Conservation (phyloP, 2,888 invertebrate species). For the Esperia sulphurella region DNA sequence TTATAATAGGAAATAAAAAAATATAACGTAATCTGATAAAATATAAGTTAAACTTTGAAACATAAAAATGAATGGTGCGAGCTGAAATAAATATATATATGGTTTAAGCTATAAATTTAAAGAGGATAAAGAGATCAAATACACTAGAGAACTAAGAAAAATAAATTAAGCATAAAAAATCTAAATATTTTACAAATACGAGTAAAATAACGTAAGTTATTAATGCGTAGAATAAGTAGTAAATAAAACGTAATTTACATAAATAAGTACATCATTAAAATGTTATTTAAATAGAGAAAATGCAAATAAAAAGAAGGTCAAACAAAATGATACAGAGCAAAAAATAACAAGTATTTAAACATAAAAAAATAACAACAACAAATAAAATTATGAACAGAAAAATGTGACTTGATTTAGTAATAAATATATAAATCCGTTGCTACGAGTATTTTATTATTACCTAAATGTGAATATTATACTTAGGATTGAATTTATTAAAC, state of each 20-base stretch:
- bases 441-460: background rate
- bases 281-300: background rate
- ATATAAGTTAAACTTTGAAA: no score
- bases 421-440: slow-evolving; percentile 2
- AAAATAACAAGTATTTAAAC: slow-evolving; percentile 10
- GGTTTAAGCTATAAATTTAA: no score
- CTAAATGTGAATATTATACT: background rate
- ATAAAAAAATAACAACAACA: slow-evolving; percentile 11
- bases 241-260: slow-evolving; percentile 4
- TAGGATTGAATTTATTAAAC: background rate
- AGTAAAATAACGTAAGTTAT: no score
- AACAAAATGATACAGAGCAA: background rate
- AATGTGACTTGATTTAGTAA: slow-evolving; percentile 4
- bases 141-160: no score
- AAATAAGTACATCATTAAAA: no score
- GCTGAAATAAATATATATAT: no score
- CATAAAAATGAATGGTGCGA: no score
- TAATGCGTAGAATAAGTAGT: slow-evolving; percentile 5
- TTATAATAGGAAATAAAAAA: slow-evolving; percentile 1
- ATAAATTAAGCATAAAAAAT: no score
- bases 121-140: no score
- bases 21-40: no score
- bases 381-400: background rate
- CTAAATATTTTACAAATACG: no score
- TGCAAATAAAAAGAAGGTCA: slow-evolving; percentile 11